Evolutionary conservation across 92 coral and sea anemone genomes (phyloP).

Genomic region (Parazoanthus darwini): DNA sequence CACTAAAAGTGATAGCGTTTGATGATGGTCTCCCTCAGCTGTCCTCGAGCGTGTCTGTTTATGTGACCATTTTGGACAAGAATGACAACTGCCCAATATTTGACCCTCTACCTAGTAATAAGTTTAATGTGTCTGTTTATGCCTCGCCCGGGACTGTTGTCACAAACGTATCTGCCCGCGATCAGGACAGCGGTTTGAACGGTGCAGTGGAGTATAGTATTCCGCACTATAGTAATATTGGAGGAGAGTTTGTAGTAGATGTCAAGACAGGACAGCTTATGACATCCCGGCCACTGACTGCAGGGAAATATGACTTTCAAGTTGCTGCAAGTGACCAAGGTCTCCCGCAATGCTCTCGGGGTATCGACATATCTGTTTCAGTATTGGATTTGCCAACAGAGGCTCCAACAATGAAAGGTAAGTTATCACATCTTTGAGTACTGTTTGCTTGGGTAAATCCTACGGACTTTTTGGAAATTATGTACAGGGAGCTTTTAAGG

Average conservation of each 20-base stretch:
- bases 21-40: conserved; percentile 69
- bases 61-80: conserved; percentile 45
- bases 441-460: not conserved
- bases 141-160: conserved; percentile 43
- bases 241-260: conserved; percentile 43
- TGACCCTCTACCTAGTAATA: conserved; percentile 6
- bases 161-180: conserved; percentile 50
- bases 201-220: conserved; percentile 56
- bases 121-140: conserved; percentile 46
- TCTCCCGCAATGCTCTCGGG: conserved; percentile 54
- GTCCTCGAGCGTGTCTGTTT: conserved; percentile 37
- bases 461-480: not conserved
- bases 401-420: conserved; percentile 8
- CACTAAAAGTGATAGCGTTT: conserved; percentile 53
- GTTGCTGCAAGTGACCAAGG: conserved; percentile 73
- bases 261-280: conserved; percentile 45
- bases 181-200: conserved; percentile 64
- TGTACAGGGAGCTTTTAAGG: not conserved
- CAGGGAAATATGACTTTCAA: conserved; percentile 41
- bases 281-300: conserved; percentile 17
- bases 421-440: not conserved
- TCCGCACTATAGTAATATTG: conserved; percentile 11
- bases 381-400: conserved; percentile 16
- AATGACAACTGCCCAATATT: conserved; percentile 77
- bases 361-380: conserved; percentile 44